A percentile compares a stretch with the other conserved stretches of the same genome.
Evolutionary conservation across 2,888 invertebrate genomes (phyloP).

Genomic region (Drosophila anomalata): DNA sequence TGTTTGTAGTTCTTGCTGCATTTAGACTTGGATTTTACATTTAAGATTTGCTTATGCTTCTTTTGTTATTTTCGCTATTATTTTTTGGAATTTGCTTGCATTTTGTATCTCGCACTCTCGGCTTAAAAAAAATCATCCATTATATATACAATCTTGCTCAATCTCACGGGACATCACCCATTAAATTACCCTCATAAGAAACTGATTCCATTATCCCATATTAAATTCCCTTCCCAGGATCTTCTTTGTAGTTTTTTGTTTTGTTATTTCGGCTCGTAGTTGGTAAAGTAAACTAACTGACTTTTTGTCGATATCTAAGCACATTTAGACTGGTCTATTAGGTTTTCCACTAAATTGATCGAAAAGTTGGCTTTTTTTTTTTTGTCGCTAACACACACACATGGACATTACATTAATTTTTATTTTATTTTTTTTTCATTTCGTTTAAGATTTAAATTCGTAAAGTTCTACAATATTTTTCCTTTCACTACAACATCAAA

Average conservation of each 20-base stretch:
- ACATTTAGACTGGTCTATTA: constrained; percentile 57
- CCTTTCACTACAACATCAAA: constrained; percentile 65
- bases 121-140: constrained; percentile 26
- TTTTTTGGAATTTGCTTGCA: constrained; percentile 57
- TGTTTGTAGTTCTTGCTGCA: constrained; percentile 41
- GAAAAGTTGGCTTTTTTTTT: constrained; percentile 16
- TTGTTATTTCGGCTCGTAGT: constrained; percentile 12
- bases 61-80: constrained; percentile 31
- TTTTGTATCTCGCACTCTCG: constrained; percentile 17
- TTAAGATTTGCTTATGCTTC: constrained; percentile 48
- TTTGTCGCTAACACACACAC: constrained; percentile 27
- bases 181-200: constrained; percentile 48
- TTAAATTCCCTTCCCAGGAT: constrained; percentile 20
- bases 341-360: constrained; percentile 33
- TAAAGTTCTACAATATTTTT: constrained; percentile 49
- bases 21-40: constrained; percentile 41
- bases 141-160: constrained; percentile 38
- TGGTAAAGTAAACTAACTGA: constrained; percentile 56
- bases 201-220: constrained; percentile 38
- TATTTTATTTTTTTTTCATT: neutral
- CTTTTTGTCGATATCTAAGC: constrained; percentile 50
- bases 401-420: constrained; percentile 22
- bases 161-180: constrained; percentile 10
- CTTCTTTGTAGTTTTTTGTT: neutral
- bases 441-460: constrained; percentile 61